Conservation (phyloP, 2,113 vertebrate genomes). For the Anhinga anhinga region DNA sequence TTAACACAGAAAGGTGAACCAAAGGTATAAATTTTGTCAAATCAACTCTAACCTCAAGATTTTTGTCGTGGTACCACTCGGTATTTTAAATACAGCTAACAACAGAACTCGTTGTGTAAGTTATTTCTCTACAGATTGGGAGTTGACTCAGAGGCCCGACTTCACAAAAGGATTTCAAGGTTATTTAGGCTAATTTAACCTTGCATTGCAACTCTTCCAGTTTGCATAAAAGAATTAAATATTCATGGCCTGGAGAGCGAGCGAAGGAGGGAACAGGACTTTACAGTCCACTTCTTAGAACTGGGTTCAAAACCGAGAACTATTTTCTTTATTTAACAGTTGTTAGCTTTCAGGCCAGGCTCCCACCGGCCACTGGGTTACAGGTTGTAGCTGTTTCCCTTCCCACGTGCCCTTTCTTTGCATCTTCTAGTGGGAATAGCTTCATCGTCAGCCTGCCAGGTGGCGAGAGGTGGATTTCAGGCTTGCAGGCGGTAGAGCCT, state of each 20-base stretch:
- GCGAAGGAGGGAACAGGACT: neutral
- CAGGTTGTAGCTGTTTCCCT: neutral
- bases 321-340: neutral
- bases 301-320: neutral
- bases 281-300: neutral
- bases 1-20: neutral
- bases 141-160: neutral
- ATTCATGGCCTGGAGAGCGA: slow-evolving; percentile 50
- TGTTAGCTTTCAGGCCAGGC: neutral
- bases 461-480: neutral
- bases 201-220: slow-evolving; percentile 53
- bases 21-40: neutral
- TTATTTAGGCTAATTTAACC: slow-evolving; percentile 61
- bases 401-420: neutral
- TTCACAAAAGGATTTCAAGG: slow-evolving; percentile 46
- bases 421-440: neutral
- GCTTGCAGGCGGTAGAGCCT: neutral
- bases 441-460: neutral
- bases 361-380: neutral
- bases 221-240: slow-evolving; percentile 62
- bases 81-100: neutral
- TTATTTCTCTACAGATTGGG: neutral
- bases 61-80: neutral
- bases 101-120: neutral
- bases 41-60: neutral